Percentiles rank a stretch among this genome's conserved stretches.
phyloP scores from a whole-genome alignment of 2,888 invertebrate genomes.

The Chrysolina haemoptera region DNA sequence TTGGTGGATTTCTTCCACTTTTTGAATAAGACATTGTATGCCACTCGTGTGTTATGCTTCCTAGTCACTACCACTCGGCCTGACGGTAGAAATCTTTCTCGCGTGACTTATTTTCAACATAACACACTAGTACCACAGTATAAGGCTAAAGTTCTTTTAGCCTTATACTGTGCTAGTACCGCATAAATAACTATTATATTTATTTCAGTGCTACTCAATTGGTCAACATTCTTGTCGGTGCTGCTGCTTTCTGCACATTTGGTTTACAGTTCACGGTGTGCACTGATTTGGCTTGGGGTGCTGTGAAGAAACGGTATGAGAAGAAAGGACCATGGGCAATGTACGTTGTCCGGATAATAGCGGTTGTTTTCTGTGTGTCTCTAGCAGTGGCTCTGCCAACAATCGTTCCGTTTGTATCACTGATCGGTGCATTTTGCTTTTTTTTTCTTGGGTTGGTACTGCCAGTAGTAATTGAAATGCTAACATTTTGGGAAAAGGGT shows the following conservation, averaged over 20 bases:
- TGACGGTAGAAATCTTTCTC: too few species aligned
- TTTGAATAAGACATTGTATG: too few species aligned
- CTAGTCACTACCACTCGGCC: too few species aligned
- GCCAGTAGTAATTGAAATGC: constrained; percentile 88
- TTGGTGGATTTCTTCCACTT: too few species aligned
- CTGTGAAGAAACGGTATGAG: constrained; percentile 77
- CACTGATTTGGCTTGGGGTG: constrained; percentile 91
- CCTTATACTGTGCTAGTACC: too few species aligned
- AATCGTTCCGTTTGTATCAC: constrained; percentile 90
- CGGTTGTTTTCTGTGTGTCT: constrained; percentile 78
- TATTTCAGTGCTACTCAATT: constrained; percentile 85
- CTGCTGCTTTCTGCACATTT: constrained; percentile 95
- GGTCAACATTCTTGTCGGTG: constrained; percentile 88
- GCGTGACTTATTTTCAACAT: too few species aligned
- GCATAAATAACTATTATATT: constrained; percentile 26
- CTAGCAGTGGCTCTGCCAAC: constrained; percentile 90
- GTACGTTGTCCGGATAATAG: constrained; percentile 80
- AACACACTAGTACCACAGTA: too few species aligned
- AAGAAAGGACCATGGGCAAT: constrained; percentile 82
- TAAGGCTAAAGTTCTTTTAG: too few species aligned
- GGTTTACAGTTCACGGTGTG: constrained; percentile 99
- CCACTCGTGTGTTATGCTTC: too few species aligned
- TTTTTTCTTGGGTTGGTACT: constrained; percentile 91
- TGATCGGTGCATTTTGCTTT: constrained; percentile 95
- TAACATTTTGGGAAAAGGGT: constrained; percentile 89